phyloP scores from a whole-genome alignment of 2,888 invertebrate species.

The Nemotelus nigrinus region DNA sequence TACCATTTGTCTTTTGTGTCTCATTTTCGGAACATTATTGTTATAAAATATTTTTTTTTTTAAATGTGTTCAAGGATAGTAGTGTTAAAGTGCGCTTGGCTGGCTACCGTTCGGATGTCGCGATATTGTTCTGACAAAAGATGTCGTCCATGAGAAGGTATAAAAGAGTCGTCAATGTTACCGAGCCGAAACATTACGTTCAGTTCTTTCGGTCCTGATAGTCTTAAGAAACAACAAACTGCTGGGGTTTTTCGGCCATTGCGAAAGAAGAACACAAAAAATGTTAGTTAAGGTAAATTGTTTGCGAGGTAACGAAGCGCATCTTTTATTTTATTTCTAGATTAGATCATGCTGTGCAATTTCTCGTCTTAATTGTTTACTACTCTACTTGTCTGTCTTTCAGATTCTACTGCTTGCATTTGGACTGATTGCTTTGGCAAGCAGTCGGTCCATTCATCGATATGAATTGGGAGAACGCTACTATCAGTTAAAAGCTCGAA shows the following conservation, averaged over 20 bases:
- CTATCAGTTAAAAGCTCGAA: slow-evolving; percentile 6
- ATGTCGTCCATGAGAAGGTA: slow-evolving; percentile 33
- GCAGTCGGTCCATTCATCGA: slow-evolving; percentile 29
- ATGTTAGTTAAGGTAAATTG: slow-evolving; percentile 38
- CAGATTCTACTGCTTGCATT: slow-evolving; percentile 10
- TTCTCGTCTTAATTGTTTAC: neutral
- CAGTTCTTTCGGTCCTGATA: slow-evolving; percentile 37
- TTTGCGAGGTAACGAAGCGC: slow-evolving; percentile 16
- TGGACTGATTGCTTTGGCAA: slow-evolving; percentile 15
- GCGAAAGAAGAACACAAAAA: neutral
- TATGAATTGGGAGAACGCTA: slow-evolving; percentile 38
- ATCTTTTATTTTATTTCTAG: slow-evolving; percentile 1
- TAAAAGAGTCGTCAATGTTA: slow-evolving; percentile 36
- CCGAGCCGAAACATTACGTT: slow-evolving; percentile 17
- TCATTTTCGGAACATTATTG: neutral
- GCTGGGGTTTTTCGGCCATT: neutral
- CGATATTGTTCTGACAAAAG: slow-evolving; percentile 30
- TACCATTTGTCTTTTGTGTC: neutral
- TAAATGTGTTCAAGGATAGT: slow-evolving; percentile 22
- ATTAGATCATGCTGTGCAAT: neutral
- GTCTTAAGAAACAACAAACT: neutral
- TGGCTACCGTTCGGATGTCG: neutral
- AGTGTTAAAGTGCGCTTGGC: neutral
- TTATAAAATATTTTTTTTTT: neutral
- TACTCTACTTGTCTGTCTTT: neutral